A percentile compares a stretch with the other conserved stretches of the same genome.
Evolutionary conservation across 2,797 vertebrate genomes (phyloP).

Genomic region (Scarus forsteni): DNA sequence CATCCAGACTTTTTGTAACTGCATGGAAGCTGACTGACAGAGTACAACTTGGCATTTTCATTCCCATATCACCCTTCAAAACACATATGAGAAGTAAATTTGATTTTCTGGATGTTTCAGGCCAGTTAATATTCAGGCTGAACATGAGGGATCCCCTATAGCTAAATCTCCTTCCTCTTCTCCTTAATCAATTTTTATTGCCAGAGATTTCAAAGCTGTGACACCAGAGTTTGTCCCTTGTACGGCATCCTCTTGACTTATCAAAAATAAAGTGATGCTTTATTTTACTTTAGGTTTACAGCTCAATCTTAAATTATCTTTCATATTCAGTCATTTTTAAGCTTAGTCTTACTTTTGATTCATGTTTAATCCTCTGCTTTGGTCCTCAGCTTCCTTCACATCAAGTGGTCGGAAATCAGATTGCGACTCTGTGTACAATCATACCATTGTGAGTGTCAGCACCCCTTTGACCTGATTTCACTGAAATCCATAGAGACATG

Average conservation of each 20-base stretch:
- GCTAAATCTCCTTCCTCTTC: constrained; percentile 34
- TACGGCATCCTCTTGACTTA: constrained; percentile 9
- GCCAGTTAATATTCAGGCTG: constrained; percentile 47
- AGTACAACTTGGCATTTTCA: constrained; percentile 25
- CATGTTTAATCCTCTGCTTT: constrained; percentile 31
- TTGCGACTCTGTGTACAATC: constrained; percentile 26
- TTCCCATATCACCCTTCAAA: constrained; percentile 21
- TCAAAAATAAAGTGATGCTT: constrained; percentile 5
- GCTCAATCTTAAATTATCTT: constrained; percentile 2
- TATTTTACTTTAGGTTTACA: not conserved
- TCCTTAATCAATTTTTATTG: constrained; percentile 55
- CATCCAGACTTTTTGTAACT: too few relatives aligned
- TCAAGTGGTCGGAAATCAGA: not conserved
- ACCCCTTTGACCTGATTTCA: constrained; percentile 66
- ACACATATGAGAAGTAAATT: constrained; percentile 34
- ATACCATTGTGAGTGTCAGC: constrained; percentile 40
- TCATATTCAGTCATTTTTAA: constrained; percentile 1
- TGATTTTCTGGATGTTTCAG: constrained; percentile 42
- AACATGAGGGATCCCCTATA: constrained; percentile 46
- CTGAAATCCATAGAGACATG: constrained; percentile 63
- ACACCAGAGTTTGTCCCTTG: constrained; percentile 9
- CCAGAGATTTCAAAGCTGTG: constrained; percentile 17
- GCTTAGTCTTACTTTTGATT: not conserved
- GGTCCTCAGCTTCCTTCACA: constrained; percentile 7
- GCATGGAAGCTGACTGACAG: too few relatives aligned